Base-by-base conservation (phyloP, 2,113 vertebrate genomes). In the Rhinopomastus cyanomelas region DNA sequence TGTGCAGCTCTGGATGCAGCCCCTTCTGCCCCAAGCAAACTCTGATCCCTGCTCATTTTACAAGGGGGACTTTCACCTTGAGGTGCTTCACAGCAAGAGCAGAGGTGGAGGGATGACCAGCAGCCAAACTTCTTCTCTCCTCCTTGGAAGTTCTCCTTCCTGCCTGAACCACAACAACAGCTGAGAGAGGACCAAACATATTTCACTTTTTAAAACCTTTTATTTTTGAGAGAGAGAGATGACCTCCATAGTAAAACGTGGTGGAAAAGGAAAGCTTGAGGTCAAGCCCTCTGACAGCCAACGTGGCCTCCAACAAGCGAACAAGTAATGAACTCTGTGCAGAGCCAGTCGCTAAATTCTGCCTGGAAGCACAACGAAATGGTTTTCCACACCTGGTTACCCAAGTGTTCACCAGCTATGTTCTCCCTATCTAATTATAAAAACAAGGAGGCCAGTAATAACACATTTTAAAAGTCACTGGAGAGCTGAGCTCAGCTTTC, bases 351-450 rank as follows among this genome's bases (percentile, higher is more conserved):
- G 79, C 69, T 92, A 37, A 91, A 76, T 85, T 46, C 59, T 90
- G 76, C 90, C 81, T 59, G 42, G 71, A 71, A 87, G 85, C 64
- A 59, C 73, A 53, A n/a, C 67, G 76, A n/a, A 88, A 59, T 57
- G 29, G 19, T 53, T 88, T 74, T 53, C 83, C 76, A 49, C 59
- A 81, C 67, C 84, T 71, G 62, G 72, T 91, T 88, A 61, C 69
- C 85, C 85, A 37, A 32, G 25, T 44, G 26, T 67, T 66, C 75
- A 57, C 66, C 83, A 66, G 37, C 66, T 76, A 36, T 75, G 79
- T 73, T 60, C 65, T 89, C 82, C 81, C 87, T 77, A 69, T 49
- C 67, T 91, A 87, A 89, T 86, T 55, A 72, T 76, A 75, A 92
- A 91, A 90, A 74, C 0, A 1, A 88, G 82, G 89, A 89, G 81